Evolutionary conservation across 1,140 invertebrate species (phyloP), one percentile per base, ranked within the genome.

Genomic region (Monomorium pharaonis): DNA sequence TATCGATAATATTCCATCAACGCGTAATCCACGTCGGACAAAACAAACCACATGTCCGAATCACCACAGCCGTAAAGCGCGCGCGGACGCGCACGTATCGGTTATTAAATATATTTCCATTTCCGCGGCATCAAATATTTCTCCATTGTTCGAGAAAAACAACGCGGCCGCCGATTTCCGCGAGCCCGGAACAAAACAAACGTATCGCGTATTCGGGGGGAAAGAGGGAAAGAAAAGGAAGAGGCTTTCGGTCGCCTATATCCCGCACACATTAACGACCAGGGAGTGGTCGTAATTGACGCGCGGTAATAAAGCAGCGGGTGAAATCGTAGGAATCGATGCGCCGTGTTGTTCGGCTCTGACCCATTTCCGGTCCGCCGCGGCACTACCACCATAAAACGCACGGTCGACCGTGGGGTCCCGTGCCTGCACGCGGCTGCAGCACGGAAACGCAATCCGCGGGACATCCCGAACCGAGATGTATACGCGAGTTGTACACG

Each of bases 51-150:
- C 67, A 44, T 74, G 51, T 83, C 78, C 78, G 37, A 44, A 60
- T 9, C 78, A 27, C 78, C 78, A 42, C 51, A 60, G 51, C 42
- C 78, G 78, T 72, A 83, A 74, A 37, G 51, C 67, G 67, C 37
- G 24, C 78, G 63, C 18, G 51, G 51, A 51, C 37, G 24, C 78
- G 63, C 18, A 21, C 51, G 51, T 83, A 83, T 83, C 78, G 67
- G 78, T 83, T 83, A 83, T 83, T 83, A 83, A 83, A 83, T 83
- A 83, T 83, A 83, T 83, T 74, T 83, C 78, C 67, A 83, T 83
- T 83, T 83, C 51, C 78, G 54, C 51, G 67, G 67, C 67, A 83
- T n/a, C 67, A 83, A 72, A 83, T 83, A 83, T 83, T 72, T 37
- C 42, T 60, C 42, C 78, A 83, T 83, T 83, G 69, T 83, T 83